Evolutionary conservation across 53 echinoderm and acorn worm species (phyloP), one percentile per base, ranked within the genome.

Genomic region (Temnopleurus reevesii): DNA sequence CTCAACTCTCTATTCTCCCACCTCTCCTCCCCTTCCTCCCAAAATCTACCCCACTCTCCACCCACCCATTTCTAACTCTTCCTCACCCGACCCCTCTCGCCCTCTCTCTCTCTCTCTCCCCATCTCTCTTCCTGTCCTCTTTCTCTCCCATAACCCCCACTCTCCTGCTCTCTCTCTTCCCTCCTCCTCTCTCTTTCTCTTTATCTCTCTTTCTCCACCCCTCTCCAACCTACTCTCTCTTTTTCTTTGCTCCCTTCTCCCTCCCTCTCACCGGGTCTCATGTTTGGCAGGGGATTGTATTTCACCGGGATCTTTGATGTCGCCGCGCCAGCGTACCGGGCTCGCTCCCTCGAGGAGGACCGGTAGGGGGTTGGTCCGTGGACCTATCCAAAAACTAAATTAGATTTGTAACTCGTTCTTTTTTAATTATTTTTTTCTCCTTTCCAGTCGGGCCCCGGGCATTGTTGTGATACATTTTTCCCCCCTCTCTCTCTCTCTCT

Each of bases 401-500:
- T 87, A 87, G 76, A 87, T 87, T 87, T 87, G 88, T 87, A 87
- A 87, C 88, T 87, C 66, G 88, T 87, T 87, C 53, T 85, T 85
- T 71, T 63, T 71, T 71, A 71, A 71, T 71, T 41, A 71, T 71
- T 71, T 71, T 71, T 63, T 34, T 26, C 43, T 71, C 71, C 9
- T 36, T 71, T 71, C 23, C 63, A 63, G 33, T 71, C 88, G n/a
- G 88, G 63, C 86, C 88, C 53, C 31, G 36, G 71, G 88, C 88
- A 46, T 47, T 87, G 88, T 87, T 87, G 35, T 87, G 88, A 87
- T 87, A 71, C 88, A 87, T 30, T 66, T 31, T 47, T 76, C 53
- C 53, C 53, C 53, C 53, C 53, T 10, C 53, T 15, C 15, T 15
- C 53, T 51, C 53, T 51, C 53, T 51, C 53, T 10, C 15, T 51